phyloP scores from a whole-genome alignment of 1,140 invertebrate genomes.

The Wiebesia pumilae region DNA sequence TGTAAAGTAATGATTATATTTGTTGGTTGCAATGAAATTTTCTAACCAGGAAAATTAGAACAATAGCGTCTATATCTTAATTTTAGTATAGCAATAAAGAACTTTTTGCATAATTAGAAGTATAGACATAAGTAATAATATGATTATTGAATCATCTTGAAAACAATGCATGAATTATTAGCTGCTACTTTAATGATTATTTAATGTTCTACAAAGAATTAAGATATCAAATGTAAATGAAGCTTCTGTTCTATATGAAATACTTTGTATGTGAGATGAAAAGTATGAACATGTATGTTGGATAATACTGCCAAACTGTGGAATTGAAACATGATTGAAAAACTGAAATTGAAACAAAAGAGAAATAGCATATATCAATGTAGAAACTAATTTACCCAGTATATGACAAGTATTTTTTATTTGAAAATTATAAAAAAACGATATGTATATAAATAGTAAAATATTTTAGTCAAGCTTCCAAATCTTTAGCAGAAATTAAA shows the following conservation, averaged over 20 bases:
- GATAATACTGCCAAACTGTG: conserved; percentile 7
- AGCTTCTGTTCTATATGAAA: background rate
- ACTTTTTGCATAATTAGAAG: background rate
- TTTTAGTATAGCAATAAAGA: background rate
- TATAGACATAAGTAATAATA: background rate
- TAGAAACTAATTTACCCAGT: conserved; percentile 24
- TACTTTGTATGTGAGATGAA: background rate
- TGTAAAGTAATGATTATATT: background rate
- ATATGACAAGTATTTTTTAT: conserved; percentile 41
- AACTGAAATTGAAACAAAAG: conserved; percentile 32
- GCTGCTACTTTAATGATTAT: background rate
- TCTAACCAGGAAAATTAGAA: conserved; percentile 28
- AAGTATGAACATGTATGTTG: conserved; percentile 1
- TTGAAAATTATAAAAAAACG: conserved; percentile 39
- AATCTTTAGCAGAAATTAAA: too few species aligned
- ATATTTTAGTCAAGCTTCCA: conserved; percentile 43
- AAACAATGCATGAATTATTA: background rate
- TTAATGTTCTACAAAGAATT: background rate
- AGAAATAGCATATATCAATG: conserved; percentile 30
- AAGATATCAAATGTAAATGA: conserved; percentile 6
- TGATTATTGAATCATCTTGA: background rate
- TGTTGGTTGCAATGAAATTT: conserved; percentile 31
- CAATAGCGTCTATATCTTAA: background rate
- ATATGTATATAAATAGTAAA: conserved; percentile 41
- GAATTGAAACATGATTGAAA: conserved; percentile 31